These are phyloP conservation scores for Cheumatopsyche charites DNA, from an alignment of 1,140 invertebrate genomes.

Conservation along the genomic window DNA sequence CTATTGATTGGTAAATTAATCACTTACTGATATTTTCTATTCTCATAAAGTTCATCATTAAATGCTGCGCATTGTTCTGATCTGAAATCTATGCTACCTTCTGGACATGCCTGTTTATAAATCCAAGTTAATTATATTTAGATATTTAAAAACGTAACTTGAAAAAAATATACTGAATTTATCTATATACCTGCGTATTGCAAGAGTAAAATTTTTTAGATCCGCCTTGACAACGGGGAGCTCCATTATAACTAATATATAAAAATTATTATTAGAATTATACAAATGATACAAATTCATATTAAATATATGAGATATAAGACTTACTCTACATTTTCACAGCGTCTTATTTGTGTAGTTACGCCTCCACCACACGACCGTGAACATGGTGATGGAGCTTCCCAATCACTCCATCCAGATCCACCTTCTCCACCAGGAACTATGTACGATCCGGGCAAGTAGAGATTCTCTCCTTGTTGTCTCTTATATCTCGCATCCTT, in stretches of 20 bases:
- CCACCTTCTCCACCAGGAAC: conserved; percentile 68
- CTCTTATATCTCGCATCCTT: conserved; percentile 65
- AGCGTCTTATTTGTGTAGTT: conserved; percentile 74
- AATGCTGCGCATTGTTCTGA: conserved; percentile 84
- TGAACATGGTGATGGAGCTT: conserved; percentile 76
- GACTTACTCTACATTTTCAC: conserved; percentile 66
- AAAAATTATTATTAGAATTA: not conserved
- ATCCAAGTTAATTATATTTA: conserved; percentile 6
- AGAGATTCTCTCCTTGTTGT: conserved; percentile 73
- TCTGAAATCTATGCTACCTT: conserved; percentile 78
- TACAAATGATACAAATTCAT: not conserved
- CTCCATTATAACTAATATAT: conserved; percentile 62
- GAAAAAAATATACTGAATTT: too few relatives aligned
- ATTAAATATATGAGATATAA: not conserved
- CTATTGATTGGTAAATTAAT: too few relatives aligned
- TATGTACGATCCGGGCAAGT: conserved; percentile 69
- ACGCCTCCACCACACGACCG: conserved; percentile 91
- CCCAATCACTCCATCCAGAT: conserved; percentile 78
- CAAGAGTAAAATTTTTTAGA: conserved; percentile 86
- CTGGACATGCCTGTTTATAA: conserved; percentile 79
- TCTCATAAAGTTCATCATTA: conserved; percentile 77
- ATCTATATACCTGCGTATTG: conserved; percentile 88
- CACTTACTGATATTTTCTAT: conserved; percentile 76
- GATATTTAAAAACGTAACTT: not conserved
- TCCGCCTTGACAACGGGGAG: conserved; percentile 72